Conservation (phyloP, 2,888 invertebrate genomes). For the Mantis religiosa region DNA sequence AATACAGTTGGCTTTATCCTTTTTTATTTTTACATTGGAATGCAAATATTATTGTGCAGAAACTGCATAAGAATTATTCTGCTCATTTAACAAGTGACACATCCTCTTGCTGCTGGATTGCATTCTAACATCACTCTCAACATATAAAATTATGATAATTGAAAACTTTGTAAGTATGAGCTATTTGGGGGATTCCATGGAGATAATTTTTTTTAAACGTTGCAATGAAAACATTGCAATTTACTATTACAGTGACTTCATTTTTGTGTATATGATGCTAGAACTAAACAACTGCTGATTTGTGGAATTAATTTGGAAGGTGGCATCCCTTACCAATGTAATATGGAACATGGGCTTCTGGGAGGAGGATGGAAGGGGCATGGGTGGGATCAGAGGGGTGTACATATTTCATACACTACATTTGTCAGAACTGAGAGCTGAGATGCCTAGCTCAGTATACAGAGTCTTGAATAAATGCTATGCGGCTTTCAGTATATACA, state of each 20-base stretch:
- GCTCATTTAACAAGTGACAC: background rate
- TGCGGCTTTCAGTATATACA: constrained; percentile 12
- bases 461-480: background rate
- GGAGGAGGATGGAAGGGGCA: background rate
- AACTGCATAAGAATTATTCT: background rate
- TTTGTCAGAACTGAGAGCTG: background rate
- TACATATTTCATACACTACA: constrained; percentile 21
- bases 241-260: background rate
- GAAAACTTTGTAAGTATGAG: background rate
- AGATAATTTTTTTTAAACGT: background rate
- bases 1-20: background rate
- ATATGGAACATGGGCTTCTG: background rate
- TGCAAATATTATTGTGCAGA: background rate
- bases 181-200: background rate
- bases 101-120: background rate
- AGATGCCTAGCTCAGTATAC: constrained; percentile 17
- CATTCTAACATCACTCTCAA: background rate
- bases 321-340: constrained; percentile 1
- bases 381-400: background rate
- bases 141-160: constrained; percentile 4
- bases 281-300: background rate
- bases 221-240: background rate
- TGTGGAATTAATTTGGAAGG: background rate
- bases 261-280: background rate
- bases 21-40: background rate